Percentiles rank a stretch among this genome's conserved stretches.
These are phyloP conservation scores for Pristionchus entomophagus DNA, from an alignment of 2,888 invertebrate species.

Conservation along the genomic window DNA sequence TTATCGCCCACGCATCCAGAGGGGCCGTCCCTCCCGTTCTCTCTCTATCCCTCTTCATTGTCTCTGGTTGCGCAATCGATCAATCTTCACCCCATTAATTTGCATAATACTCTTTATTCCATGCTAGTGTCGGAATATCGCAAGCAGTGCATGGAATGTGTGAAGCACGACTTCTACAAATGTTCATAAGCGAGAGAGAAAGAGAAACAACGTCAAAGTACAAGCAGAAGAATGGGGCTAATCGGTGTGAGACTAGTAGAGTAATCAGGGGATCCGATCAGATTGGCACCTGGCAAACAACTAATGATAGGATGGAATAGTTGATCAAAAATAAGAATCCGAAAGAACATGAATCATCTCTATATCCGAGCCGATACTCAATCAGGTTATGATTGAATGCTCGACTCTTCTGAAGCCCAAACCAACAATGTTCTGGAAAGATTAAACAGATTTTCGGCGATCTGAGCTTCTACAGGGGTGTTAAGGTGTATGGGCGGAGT, in stretches of 20 bases:
- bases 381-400: no score
- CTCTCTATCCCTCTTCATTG: background rate
- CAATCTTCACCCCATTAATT: background rate
- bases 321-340: no score
- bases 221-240: background rate
- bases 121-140: background rate
- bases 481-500: background rate
- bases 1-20: background rate
- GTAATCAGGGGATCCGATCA: no score
- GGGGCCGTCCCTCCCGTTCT: background rate
- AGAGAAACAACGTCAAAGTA: background rate
- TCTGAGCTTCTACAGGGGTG: no score
- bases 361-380: no score
- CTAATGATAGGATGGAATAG: background rate
- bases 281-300: background rate
- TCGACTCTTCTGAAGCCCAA: no score
- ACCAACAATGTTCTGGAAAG: no score
- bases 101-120: conserved; percentile 39
- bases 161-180: background rate
- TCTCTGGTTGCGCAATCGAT: background rate
- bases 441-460: no score
- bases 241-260: background rate
- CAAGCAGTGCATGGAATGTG: background rate
- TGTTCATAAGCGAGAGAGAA: no score
- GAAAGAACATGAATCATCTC: background rate